Base-by-base conservation (phyloP, 2,113 vertebrate species). In the Heterotilapia buettikoferi region DNA sequence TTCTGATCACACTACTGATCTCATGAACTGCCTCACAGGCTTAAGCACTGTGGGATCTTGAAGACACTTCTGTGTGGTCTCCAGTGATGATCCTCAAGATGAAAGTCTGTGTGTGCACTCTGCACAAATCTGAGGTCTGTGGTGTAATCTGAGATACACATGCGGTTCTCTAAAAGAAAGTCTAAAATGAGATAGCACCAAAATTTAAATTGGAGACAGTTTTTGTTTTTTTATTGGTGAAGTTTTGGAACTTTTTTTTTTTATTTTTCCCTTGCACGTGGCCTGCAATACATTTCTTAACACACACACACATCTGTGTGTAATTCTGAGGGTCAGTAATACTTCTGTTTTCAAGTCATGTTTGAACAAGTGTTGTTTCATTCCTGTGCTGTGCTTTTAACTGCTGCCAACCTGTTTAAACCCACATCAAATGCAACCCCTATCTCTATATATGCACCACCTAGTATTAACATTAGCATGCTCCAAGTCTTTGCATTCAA, bases 321-420 rank as follows among this genome's bases (percentile, higher is more conserved):
- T n/a, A n/a, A n/a, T n/a, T n/a, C n/a, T n/a, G n/a, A n/a, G n/a
- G n/a, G n/a, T n/a, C n/a, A n/a, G n/a, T n/a, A n/a, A n/a, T n/a
- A n/a, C n/a, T n/a, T n/a, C n/a, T n/a, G n/a, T n/a, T n/a, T n/a
- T n/a, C n/a, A 56, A 6, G 24, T 11, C 40, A 18, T 31, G 59
- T 31, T 89, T 47, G 29, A 82, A 47, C 66, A 66, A 63, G 54
- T 33, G 26, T 56, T 56, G 59, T 84, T 90, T 73, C 80, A 90
- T 89, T 83, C 71, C 40, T 31, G 24, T 29, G 24, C 78, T 68
- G 66, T 68, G 82, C 7, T 40, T 54, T 76, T 54, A 38, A 85
- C 86, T 31, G 66, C 86, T 87, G 76, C 56, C 56, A 82, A 84
- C 85, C 83, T 86, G 61, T 85, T 89, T 82, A 92, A 90, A 59